These are phyloP conservation scores for Eclectus roratus DNA, from an alignment of 2,113 vertebrate genomes.

Conservation along the genomic window DNA sequence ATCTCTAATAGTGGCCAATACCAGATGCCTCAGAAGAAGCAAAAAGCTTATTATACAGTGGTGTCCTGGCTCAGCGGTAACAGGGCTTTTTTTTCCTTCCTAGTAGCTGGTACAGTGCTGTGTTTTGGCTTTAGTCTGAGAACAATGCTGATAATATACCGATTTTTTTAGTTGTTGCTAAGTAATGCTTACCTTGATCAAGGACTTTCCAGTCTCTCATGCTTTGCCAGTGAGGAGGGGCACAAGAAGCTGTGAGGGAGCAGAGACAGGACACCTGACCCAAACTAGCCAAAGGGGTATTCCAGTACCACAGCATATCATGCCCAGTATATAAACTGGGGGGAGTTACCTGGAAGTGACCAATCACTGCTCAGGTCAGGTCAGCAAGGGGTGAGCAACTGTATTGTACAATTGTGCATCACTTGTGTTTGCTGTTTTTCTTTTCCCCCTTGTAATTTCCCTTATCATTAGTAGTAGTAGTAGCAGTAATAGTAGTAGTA, in stretches of 20 bases:
- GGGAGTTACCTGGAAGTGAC: neutral
- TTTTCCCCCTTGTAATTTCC: neutral
- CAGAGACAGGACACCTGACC: neutral
- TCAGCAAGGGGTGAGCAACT: neutral
- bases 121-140: neutral
- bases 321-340: neutral
- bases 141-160: neutral
- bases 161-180: neutral
- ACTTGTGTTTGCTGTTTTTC: neutral
- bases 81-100: neutral
- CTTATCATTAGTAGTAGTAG: neutral
- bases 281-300: neutral
- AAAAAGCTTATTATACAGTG: neutral
- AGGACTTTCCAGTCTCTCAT: neutral
- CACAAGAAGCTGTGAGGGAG: neutral
- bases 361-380: neutral
- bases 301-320: neutral
- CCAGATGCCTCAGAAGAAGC: constrained; percentile 2
- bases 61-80: neutral
- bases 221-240: neutral
- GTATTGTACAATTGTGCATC: neutral
- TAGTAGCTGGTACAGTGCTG: neutral
- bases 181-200: neutral
- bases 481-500: neutral
- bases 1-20: neutral